A percentile compares a stretch with the other conserved stretches of the same genome.
Conservation (phyloP, 1,140 invertebrate species). For the Sinonovacula constricta region DNA sequence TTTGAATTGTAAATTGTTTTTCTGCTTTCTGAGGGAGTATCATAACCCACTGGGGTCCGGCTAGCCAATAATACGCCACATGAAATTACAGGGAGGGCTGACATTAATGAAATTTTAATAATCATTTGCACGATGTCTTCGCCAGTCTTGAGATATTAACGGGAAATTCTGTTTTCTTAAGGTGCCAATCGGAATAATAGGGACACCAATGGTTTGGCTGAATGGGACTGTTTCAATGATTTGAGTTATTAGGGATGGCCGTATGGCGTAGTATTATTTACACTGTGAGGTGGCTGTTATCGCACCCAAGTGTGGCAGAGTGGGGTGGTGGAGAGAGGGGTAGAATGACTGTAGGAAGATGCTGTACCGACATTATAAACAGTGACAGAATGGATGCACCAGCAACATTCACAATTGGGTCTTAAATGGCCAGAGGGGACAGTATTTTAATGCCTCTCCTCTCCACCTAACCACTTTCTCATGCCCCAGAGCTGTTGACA, state of each 20-base stretch:
- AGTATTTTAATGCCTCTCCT: too few relatives aligned
- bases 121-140: slow-evolving; percentile 48
- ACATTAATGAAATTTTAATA: slow-evolving; percentile 55
- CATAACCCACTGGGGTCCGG: slow-evolving; percentile 13
- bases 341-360: too few relatives aligned
- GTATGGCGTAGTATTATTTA: slow-evolving; percentile 50
- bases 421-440: too few relatives aligned
- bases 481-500: too few relatives aligned
- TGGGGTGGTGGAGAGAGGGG: too few relatives aligned
- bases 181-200: slow-evolving; percentile 34
- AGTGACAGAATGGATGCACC: too few relatives aligned
- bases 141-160: slow-evolving; percentile 46
- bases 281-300: slow-evolving; percentile 30
- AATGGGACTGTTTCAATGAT: slow-evolving; percentile 4
- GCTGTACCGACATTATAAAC: too few relatives aligned
- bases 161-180: slow-evolving; percentile 49
- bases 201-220: slow-evolving; percentile 13
- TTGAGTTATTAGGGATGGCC: slow-evolving; percentile 40
- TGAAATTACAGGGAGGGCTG: slow-evolving; percentile 35
- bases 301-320: too few relatives aligned
- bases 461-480: too few relatives aligned
- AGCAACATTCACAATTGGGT: too few relatives aligned
- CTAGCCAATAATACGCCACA: slow-evolving; percentile 35
- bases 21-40: slow-evolving; percentile 36
- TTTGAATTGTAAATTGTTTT: slow-evolving; percentile 54